Evolutionary conservation across 30 jellyfish, hydroid and myxozoan species (phyloP), one percentile per base, ranked within the genome.

Genomic region (Aurelia sp.): DNA sequence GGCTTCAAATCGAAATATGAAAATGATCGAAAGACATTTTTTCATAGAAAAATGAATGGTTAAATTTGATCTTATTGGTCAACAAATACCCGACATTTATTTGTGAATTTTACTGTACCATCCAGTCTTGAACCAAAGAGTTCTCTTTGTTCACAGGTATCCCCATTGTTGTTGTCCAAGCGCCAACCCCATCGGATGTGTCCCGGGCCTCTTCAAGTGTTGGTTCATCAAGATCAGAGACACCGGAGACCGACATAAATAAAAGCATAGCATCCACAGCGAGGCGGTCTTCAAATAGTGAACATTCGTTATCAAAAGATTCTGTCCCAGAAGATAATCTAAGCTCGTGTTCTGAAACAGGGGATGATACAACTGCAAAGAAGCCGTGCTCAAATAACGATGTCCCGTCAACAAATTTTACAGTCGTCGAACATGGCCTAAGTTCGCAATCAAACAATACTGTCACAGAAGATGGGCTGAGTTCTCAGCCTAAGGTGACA

Each of bases 111-210:
- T 10, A 8, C 55, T 1, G 15, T 44, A 44, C 55, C 16, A 44
- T 44, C 55, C 55, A 44, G 15, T 7, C 55, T 44, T 44, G 0
- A 44, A 44, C 9, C 15, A 44, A 44, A 8, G 8, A 44, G 55
- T 10, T 44, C 55, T 15, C 0, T 59, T 59, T 5, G 13, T 59
- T 59, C 33, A 59, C 31, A 59, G 69, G 69, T 21, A 55, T 76
- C n/a, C 87, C 87, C 15, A 5, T 59, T 52, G 87, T 76, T 20
- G 37, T 58, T 30, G 61, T 76, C n/a, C 87, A 76, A 60, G 75
- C 87, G n/a, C 87, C 87, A 16, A 76, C 87, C 61, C 87, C 87
- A 19, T 76, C 87, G 11, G 75, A 76, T 40, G 30, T 76, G 48
- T 69, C 87, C 1, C 77, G 76, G 13, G 48, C 76, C 44, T 33